These are phyloP conservation scores for Antechinus stuartii DNA, from an alignment of 2,113 vertebrate genomes.

Conservation along the genomic window DNA sequence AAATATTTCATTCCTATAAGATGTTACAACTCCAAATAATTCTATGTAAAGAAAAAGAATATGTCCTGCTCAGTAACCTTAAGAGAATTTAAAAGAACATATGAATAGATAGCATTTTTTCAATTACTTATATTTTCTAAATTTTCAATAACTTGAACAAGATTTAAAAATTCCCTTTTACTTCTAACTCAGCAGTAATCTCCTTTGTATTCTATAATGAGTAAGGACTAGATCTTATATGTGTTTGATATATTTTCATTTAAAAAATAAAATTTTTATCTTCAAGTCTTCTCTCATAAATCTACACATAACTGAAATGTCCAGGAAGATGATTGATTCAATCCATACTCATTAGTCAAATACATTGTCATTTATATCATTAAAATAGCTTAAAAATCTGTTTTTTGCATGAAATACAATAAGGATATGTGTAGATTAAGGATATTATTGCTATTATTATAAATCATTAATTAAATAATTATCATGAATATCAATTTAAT, in stretches of 20 bases:
- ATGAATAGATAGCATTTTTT: neutral
- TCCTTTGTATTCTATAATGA: neutral
- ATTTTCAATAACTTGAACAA: neutral
- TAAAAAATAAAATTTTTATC: neutral
- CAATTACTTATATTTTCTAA: neutral
- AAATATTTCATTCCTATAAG: too few relatives aligned
- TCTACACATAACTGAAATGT: neutral
- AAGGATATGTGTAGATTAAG: neutral
- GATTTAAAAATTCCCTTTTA: neutral
- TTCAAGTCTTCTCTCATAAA: neutral
- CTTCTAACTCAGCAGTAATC: neutral
- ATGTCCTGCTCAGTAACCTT: neutral
- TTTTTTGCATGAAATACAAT: neutral
- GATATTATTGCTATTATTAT: neutral
- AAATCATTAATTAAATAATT: too few relatives aligned
- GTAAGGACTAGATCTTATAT: neutral
- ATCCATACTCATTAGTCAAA: neutral
- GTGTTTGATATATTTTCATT: neutral
- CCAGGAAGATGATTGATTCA: neutral
- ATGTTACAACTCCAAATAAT: neutral
- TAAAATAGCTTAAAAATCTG: neutral
- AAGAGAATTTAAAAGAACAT: neutral
- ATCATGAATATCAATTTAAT: too few relatives aligned
- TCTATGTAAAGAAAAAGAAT: neutral
- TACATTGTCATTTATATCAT: neutral